Evolutionary conservation across 2,888 invertebrate genomes (phyloP).

Genomic region (Drosophila neutralis): DNA sequence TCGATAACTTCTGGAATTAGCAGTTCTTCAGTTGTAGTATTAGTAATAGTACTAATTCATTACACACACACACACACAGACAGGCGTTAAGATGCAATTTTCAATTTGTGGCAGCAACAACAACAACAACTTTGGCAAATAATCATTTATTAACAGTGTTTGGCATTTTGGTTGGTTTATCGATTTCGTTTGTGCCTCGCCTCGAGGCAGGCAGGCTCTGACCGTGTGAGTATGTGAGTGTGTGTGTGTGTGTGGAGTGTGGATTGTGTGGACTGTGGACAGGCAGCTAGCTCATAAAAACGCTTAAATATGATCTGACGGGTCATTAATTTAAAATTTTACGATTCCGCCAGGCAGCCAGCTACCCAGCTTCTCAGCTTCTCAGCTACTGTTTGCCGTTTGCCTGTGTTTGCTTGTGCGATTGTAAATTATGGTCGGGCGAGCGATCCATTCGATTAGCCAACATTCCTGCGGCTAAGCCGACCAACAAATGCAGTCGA

Average conservation of each 20-base stretch:
- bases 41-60: background rate
- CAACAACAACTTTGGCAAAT: constrained; percentile 48
- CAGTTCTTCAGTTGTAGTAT: background rate
- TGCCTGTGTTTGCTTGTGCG: constrained; percentile 64
- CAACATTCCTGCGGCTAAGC: constrained; percentile 56
- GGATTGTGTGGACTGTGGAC: constrained; percentile 17
- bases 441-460: constrained; percentile 61
- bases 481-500: constrained; percentile 9
- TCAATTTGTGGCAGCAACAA: constrained; percentile 13
- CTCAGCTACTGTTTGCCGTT: background rate
- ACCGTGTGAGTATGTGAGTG: background rate
- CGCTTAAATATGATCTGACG: constrained; percentile 83
- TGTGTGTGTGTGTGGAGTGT: background rate
- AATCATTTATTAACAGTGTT: constrained; percentile 67
- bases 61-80: constrained; percentile 14
- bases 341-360: constrained; percentile 69
- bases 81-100: constrained; percentile 45
- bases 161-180: constrained; percentile 47
- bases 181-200: constrained; percentile 28
- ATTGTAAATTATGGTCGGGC: constrained; percentile 82
- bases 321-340: constrained; percentile 83
- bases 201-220: constrained; percentile 29
- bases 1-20: background rate
- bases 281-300: constrained; percentile 73
- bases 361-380: constrained; percentile 55